Evolutionary conservation across 2,888 invertebrate genomes (phyloP).

Genomic region (Metalampra italica): DNA sequence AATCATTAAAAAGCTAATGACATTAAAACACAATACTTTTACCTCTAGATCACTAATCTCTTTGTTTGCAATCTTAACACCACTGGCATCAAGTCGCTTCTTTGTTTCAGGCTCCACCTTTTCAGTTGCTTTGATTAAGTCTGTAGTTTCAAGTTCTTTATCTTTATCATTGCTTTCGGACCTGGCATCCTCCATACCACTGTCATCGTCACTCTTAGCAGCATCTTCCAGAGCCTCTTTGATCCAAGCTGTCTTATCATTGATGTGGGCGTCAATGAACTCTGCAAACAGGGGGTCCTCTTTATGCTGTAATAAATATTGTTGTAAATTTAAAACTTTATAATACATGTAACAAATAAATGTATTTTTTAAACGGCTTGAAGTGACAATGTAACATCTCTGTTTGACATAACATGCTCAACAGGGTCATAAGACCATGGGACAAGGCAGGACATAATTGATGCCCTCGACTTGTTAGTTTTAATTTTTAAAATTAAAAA

Average conservation of each 20-base stretch:
- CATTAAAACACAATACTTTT: too few species aligned
- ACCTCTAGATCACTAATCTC: slow-evolving; percentile 88
- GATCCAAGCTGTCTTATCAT: slow-evolving; percentile 61
- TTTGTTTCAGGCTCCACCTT: neutral
- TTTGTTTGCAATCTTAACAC: slow-evolving; percentile 81
- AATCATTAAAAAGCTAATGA: neutral
- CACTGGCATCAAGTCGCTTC: slow-evolving; percentile 11
- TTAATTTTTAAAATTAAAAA: too few species aligned
- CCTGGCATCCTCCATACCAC: slow-evolving; percentile 47
- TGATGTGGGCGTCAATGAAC: slow-evolving; percentile 90
- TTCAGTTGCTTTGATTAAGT: slow-evolving; percentile 1
- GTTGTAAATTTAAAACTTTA: neutral
- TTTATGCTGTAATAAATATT: slow-evolving; percentile 79
- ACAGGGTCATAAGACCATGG: too few species aligned
- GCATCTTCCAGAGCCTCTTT: slow-evolving; percentile 55
- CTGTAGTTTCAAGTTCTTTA: neutral
- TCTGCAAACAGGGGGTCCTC: slow-evolving; percentile 94
- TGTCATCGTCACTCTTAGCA: slow-evolving; percentile 50
- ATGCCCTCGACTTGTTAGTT: too few species aligned
- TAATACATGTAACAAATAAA: too few species aligned
- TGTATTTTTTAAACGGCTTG: too few species aligned
- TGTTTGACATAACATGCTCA: too few species aligned
- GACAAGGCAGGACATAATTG: too few species aligned
- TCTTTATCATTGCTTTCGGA: slow-evolving; percentile 21
- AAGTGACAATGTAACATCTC: too few species aligned